Evolutionary conservation across 1,140 invertebrate genomes (phyloP), one percentile per base, ranked within the genome.

Genomic region (Babylonia areolata): DNA sequence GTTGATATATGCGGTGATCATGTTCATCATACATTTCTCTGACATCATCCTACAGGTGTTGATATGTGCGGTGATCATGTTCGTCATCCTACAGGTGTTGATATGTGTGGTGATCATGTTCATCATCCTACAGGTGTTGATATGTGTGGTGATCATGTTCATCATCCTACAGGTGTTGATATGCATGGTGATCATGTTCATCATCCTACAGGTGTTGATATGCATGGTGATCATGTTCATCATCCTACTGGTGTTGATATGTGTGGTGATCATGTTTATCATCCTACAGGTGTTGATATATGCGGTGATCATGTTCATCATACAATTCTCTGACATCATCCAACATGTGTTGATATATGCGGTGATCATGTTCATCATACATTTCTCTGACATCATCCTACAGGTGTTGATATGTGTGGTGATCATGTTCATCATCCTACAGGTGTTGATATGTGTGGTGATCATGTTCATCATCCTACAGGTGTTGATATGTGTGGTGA

Each of bases 401-500:
- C 80, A 58, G 80, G 0, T 80, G 23, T 80, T 69, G 58, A 69
- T 23, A 42, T 78, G 75, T 78, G 75, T 37, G n/a, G 3, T 42
- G 17, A 42, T 40, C 28, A 37, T 79, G 12, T 79, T 28, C 15
- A 15, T 6, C 42, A 46, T 46, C 5, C 15, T 46, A 46, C 42
- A 46, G 42, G 15, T 46, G 42, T 46, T 46, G 42, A 46, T 46
- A 46, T 46, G 42, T 46, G 42, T 6, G 5, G 42, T 46, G 5
- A 46, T 15, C 42, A 46, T 46, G 42, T 46, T 46, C 15, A 46
- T 15, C 42, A 46, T 46, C 5, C 15, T 46, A 46, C 42, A 46
- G n/a, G 42, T 46, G 42, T 46, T 46, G 42, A 46, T 46, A 46
- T 46, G 42, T 46, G 42, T 6, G 5, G 42, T 46, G 5, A 46